Evolutionary conservation across 2,113 vertebrate genomes (phyloP), one percentile per base, ranked within the genome.

Genomic region (Diphyllodes magnificus): DNA sequence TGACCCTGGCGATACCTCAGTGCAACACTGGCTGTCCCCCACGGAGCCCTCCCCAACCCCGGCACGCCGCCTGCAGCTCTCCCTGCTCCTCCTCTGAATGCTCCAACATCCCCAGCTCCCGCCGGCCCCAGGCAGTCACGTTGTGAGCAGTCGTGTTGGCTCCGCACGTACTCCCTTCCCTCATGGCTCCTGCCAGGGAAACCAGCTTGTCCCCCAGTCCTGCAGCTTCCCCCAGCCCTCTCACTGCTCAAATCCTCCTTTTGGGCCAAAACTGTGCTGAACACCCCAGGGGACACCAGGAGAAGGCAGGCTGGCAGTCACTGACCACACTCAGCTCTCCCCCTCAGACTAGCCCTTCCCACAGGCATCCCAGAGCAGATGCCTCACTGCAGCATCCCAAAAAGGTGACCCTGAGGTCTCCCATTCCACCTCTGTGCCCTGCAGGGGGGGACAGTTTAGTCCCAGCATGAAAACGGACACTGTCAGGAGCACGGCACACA

Each of bases 1-100:
- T 0, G 1, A 61, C 47, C 69, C 22, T 2, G 15, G 3, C 0
- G 0, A 35, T 1, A 7, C 33, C 66, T 28, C 23, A 1, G 40
- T 2, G 20, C 53, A 33, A 47, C 68, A 2, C 64, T 13, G 80
- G 33, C 54, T 37, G 0, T 12, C 24, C 27, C 72, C 45, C 45
- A 1, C 5, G 8, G 73, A 84, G 44, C n/a, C 53, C 59, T 68
- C n/a, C 49, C 70, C 65, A 15, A 2, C 1, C 30, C 45, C 8
- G 0, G 28, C 7, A 10, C 6, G 2, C 19, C n/a, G 75, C 33
- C 5, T 7, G 65, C 22, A 6, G 60, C 69, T 72, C 78, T 78
- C 65, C 45, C 60, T 4, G 37, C 19, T 79, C 60, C 60, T 56
- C 18, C 68, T 51, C 51, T 10, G 57, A 15, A 3, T 0, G 31